A percentile compares a stretch with the other conserved stretches of the same genome.
These are phyloP conservation scores for Eolophus roseicapilla DNA, from an alignment of 2,113 vertebrate species.

Conservation along the genomic window DNA sequence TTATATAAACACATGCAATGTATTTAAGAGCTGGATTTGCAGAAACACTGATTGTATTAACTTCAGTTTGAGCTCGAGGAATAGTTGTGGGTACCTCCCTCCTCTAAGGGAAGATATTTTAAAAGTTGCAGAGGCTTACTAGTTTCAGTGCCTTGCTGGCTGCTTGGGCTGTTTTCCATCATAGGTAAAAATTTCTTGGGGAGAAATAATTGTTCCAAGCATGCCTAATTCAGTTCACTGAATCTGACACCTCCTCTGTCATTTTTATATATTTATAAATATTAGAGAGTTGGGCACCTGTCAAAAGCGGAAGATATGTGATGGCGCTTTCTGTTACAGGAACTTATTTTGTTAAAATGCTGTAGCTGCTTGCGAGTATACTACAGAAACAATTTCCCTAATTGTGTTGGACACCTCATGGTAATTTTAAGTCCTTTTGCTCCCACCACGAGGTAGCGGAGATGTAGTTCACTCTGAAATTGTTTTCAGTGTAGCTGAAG, in stretches of 20 bases:
- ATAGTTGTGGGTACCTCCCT: not conserved
- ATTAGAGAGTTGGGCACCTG: not conserved
- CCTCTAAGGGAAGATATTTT: not conserved
- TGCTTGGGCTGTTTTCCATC: slow-evolving; percentile 28
- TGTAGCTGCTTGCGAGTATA: not conserved
- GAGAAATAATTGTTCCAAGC: slow-evolving; percentile 33
- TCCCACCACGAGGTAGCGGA: not conserved
- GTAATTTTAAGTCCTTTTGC: not conserved
- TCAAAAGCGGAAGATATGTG: not conserved
- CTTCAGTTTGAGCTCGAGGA: not conserved
- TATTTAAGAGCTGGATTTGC: not conserved
- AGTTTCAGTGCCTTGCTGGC: slow-evolving; percentile 22
- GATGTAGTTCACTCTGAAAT: not conserved
- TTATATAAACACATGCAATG: not conserved
- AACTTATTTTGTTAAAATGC: not conserved
- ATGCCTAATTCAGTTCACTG: slow-evolving; percentile 23
- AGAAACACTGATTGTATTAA: not conserved
- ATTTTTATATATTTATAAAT: slow-evolving; percentile 44
- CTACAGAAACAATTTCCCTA: not conserved
- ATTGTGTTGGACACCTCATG: not conserved
- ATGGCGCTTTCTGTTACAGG: not conserved
- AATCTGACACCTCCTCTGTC: slow-evolving; percentile 17
- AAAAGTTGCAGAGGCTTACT: slow-evolving; percentile 18
- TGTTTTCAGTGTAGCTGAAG: not conserved
- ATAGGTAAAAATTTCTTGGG: slow-evolving; percentile 25